Evolutionary conservation across 2,797 vertebrate genomes (phyloP).

Genomic region (Odontamblyopus lacepedii): DNA sequence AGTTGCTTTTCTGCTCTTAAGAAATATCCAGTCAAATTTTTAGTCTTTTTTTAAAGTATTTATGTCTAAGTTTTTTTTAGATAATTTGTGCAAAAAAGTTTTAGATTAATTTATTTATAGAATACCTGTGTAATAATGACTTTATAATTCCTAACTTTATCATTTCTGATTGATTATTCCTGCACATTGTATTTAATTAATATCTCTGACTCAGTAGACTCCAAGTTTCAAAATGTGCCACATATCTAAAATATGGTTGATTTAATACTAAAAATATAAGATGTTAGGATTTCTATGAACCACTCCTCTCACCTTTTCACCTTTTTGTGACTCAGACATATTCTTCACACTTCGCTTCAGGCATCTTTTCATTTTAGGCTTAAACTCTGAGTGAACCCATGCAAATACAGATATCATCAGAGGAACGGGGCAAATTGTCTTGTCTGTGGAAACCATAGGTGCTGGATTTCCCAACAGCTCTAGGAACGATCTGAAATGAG

Average conservation of each 20-base stretch:
- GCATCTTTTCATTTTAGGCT: slow-evolving; percentile 36
- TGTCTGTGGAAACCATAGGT: slow-evolving; percentile 4
- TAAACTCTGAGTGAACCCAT: slow-evolving; percentile 63
- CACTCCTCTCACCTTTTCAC: slow-evolving; percentile 33
- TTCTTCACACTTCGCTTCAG: slow-evolving; percentile 35
- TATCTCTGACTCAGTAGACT: no score
- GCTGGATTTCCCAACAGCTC: slow-evolving; percentile 12
- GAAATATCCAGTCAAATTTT: no score
- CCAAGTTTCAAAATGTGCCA: no score
- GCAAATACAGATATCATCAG: slow-evolving; percentile 39
- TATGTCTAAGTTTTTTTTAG: no score
- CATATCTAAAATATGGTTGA: no score
- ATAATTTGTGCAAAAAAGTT: no score
- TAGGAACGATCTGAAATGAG: slow-evolving; percentile 24
- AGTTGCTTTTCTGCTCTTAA: no score
- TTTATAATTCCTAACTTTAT: no score
- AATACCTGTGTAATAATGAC: no score
- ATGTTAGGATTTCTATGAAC: not conserved
- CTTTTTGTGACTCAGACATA: slow-evolving; percentile 36
- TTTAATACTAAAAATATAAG: not conserved
- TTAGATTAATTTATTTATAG: no score
- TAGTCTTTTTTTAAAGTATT: no score
- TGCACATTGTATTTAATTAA: not conserved
- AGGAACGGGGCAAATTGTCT: slow-evolving; percentile 11
- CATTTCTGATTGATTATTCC: no score